phyloP scores from a whole-genome alignment of 2,797 vertebrate species.

The Sebastiscus tertius region DNA sequence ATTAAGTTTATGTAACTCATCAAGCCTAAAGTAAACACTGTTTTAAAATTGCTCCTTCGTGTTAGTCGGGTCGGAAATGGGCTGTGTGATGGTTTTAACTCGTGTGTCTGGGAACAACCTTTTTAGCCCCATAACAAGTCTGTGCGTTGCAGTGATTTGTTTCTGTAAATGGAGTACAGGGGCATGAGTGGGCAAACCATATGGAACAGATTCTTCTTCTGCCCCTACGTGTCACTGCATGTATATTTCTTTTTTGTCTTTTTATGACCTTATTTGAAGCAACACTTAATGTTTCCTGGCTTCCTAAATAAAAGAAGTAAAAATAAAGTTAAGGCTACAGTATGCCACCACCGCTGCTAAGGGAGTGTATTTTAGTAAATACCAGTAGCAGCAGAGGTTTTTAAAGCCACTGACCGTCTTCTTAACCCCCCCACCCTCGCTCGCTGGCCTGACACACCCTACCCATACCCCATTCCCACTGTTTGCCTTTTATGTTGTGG shows the following conservation, averaged over 20 bases:
- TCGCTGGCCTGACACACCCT: constrained; percentile 77
- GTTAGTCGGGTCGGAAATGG: constrained; percentile 40
- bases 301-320: constrained; percentile 84
- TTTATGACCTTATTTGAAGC: constrained; percentile 83
- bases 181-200: constrained; percentile 64
- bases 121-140: constrained; percentile 37
- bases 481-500: constrained; percentile 83
- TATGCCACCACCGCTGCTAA: constrained; percentile 66
- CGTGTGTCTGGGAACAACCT: constrained; percentile 48
- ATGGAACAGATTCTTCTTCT: constrained; percentile 77
- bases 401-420: constrained; percentile 83
- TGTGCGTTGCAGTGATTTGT: constrained; percentile 19
- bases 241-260: constrained; percentile 84
- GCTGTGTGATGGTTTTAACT: constrained; percentile 60
- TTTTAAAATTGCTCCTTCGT: constrained; percentile 45
- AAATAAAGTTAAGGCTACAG: constrained; percentile 81
- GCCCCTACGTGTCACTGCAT: constrained; percentile 70
- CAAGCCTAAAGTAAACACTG: constrained; percentile 51
- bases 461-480: constrained; percentile 71
- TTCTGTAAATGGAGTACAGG: constrained; percentile 52
- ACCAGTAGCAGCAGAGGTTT: constrained; percentile 75
- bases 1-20: constrained; percentile 58
- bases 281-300: constrained; percentile 83
- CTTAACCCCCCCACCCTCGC: constrained; percentile 73
- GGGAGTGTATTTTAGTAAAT: constrained; percentile 76